phyloP scores from a whole-genome alignment of 1,140 invertebrate species.

The Sitobion miscanthi region DNA sequence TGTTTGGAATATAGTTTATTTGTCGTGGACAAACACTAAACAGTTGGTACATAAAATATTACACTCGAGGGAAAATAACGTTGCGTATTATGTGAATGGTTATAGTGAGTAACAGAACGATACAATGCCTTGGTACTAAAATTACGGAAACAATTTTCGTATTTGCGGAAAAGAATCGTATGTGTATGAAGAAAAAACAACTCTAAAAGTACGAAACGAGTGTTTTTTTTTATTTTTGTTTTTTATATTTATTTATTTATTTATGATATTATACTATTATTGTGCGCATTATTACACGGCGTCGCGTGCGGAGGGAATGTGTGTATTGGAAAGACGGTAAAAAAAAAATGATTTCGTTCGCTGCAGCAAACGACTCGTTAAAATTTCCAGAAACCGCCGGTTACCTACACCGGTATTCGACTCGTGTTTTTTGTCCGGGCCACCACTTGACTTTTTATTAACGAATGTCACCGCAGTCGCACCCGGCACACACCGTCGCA shows the following conservation, averaged over 20 bases:
- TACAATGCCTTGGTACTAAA: neutral
- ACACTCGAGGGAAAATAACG: neutral
- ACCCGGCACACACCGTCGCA: neutral
- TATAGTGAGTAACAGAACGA: neutral
- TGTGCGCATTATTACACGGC: neutral
- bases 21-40: neutral
- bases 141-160: neutral
- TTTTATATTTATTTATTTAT: neutral
- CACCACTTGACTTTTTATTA: slow-evolving; percentile 27
- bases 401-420: neutral
- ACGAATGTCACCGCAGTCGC: neutral
- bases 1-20: neutral
- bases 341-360: neutral
- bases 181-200: neutral
- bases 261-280: neutral
- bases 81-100: neutral
- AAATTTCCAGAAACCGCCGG: neutral
- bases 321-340: neutral
- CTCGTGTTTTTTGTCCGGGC: neutral
- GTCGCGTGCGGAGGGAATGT: neutral
- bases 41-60: neutral
- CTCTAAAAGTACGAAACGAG: neutral
- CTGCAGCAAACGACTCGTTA: neutral
- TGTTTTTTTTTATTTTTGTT: neutral
- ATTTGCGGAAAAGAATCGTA: neutral